Evolutionary conservation across 2,888 invertebrate species (phyloP), one percentile per base, ranked within the genome.

Genomic region (Abrostola tripartita): DNA sequence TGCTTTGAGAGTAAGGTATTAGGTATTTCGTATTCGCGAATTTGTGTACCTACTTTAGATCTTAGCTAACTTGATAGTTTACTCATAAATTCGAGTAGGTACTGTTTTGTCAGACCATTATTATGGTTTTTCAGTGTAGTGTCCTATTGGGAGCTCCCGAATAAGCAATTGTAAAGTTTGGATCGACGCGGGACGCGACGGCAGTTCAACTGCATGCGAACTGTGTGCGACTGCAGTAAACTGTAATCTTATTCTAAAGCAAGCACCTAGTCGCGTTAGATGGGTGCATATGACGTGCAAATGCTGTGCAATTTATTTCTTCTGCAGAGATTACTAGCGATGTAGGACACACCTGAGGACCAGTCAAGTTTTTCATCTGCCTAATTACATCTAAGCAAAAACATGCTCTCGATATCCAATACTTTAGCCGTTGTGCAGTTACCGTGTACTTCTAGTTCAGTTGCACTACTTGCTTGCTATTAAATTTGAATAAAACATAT

Each of bases 371-470:
- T 47, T 47, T 47, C 44, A 47, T 47, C 6, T 10, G 44, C 24
- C 44, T 47, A 47, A 47, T 47, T 24, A 10, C 44, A 24, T 47
- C 44, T 9, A 14, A 47, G 44, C 44, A 47, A 47, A 24, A 47
- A 47, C 44, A 47, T 14, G 44, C 44, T 47, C 44, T 14, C 44
- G 44, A 47, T 47, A 24, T 47, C 24, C 44, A 47, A 47, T 47
- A 9, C 8, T 47, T 47, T 47, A 47, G 44, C 24, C 44, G 12
- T 47, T 14, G 44, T 47, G 44, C 44, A 47, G 44, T 47, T 47
- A 47, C 44, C 44, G 44, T 47, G 14, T 14, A 47, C 14, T 47
- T 47, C 24, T 47, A 47, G 24, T 47, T 14, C 44, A 47, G 14
- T 47, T 47, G 14, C 14, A 14, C 24, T 6, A 47, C 44, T 47